Percentiles rank a stretch among this genome's conserved stretches.
Evolutionary conservation across 1,140 invertebrate genomes (phyloP).

Genomic region (Lutraria rhynchaena): DNA sequence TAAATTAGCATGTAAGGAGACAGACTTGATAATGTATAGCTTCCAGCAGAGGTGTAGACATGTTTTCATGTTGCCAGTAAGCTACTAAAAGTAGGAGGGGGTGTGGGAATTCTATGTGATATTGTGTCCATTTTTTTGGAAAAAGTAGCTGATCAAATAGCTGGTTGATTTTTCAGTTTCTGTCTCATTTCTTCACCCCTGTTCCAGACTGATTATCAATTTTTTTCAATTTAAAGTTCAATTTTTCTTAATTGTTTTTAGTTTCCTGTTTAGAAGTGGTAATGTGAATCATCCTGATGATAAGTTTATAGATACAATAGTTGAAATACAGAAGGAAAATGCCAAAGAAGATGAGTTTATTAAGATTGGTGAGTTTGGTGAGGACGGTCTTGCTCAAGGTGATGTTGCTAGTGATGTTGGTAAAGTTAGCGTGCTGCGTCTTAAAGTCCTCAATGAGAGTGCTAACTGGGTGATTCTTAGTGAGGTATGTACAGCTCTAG

Average conservation of each 20-base stretch:
- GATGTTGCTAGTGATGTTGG: conserved; percentile 60
- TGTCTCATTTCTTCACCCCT: not conserved
- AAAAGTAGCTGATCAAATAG: no score
- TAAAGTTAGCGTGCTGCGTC: conserved; percentile 62
- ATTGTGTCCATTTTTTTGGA: no score
- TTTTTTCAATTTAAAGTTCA: conserved; percentile 12
- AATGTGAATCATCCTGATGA: conserved; percentile 96
- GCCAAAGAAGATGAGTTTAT: conserved; percentile 39
- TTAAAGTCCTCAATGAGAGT: conserved; percentile 66
- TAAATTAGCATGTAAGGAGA: no score
- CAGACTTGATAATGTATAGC: no score
- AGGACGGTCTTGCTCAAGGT: conserved; percentile 68
- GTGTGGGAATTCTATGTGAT: no score
- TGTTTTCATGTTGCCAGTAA: no score
- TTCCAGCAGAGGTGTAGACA: no score
- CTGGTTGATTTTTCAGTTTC: no score
- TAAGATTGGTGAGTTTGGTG: conserved; percentile 67
- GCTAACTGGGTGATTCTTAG: conserved; percentile 77
- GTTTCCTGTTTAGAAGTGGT: conserved; percentile 94
- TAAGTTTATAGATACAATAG: conserved; percentile 93
- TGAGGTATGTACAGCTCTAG: conserved; percentile 78
- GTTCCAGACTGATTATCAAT: conserved; percentile 7
- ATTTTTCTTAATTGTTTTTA: conserved; percentile 81
- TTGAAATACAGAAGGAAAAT: conserved; percentile 87
- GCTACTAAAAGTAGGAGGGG: no score